These are phyloP conservation scores for Orthosia incerta DNA, from an alignment of 2,888 invertebrate species.

Conservation along the genomic window DNA sequence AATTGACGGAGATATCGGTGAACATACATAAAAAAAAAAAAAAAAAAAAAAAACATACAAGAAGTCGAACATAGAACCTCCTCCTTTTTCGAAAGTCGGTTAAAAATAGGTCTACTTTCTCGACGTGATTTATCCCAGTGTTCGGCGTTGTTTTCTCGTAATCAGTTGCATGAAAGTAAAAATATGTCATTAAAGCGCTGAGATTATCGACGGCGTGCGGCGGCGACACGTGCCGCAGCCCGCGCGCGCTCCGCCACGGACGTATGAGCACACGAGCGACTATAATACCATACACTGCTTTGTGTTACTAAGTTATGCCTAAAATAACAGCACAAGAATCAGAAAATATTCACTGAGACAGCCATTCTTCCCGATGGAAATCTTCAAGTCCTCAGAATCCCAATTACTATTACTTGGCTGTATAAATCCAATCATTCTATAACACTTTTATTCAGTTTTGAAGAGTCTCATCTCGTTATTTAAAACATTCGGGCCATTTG, in stretches of 20 bases:
- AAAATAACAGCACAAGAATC: neutral
- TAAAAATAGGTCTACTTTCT: neutral
- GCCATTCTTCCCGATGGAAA: neutral
- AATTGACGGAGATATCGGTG: too few relatives aligned
- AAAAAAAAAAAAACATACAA: too few relatives aligned
- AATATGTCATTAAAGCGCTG: constrained; percentile 51
- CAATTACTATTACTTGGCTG: neutral
- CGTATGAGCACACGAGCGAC: constrained; percentile 26
- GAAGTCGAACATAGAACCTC: too few relatives aligned
- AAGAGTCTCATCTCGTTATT: neutral
- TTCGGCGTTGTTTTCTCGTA: constrained; percentile 34
- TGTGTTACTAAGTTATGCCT: neutral
- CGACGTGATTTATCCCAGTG: neutral
- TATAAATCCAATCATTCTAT: neutral
- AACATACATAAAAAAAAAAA: too few relatives aligned
- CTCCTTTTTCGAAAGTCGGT: too few relatives aligned
- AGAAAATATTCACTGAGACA: too few relatives aligned
- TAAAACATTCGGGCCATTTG: neutral
- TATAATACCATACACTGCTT: neutral
- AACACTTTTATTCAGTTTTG: neutral
- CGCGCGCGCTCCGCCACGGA: neutral
- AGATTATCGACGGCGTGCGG: constrained; percentile 54
- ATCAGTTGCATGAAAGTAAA: constrained; percentile 57
- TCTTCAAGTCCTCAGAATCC: neutral
- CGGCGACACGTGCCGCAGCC: constrained; percentile 49